These are phyloP conservation scores for Macrosteles quadrilineatus DNA, from an alignment of 1,140 invertebrate species.

Conservation along the genomic window DNA sequence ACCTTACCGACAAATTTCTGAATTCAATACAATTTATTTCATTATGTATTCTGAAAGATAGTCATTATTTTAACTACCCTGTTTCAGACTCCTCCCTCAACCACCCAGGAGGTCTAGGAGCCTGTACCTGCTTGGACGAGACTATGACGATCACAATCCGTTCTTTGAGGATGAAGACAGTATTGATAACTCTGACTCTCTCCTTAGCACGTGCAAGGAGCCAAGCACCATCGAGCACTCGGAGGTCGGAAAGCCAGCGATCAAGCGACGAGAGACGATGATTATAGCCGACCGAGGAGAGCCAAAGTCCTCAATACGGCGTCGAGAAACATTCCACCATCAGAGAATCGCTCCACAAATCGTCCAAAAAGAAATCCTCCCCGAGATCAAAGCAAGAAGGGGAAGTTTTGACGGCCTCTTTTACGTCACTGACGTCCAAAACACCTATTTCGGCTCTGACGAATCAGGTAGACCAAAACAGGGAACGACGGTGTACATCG, in stretches of 20 bases:
- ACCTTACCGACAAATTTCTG: no score
- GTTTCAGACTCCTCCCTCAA: slow-evolving; percentile 57
- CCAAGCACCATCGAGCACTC: slow-evolving; percentile 14
- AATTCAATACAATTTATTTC: no score
- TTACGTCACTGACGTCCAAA: slow-evolving; percentile 29
- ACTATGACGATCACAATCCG: slow-evolving; percentile 47
- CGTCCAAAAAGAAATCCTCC: slow-evolving; percentile 23
- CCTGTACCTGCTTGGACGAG: slow-evolving; percentile 51
- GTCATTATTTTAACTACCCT: no score
- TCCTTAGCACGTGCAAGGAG: slow-evolving; percentile 63
- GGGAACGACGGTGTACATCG: slow-evolving; percentile 39
- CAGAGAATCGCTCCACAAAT: background rate
- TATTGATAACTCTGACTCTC: slow-evolving; percentile 68
- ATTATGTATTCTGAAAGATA: no score
- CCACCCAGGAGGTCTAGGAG: slow-evolving; percentile 60
- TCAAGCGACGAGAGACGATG: slow-evolving; percentile 31
- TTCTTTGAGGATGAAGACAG: slow-evolving; percentile 66
- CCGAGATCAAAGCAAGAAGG: slow-evolving; percentile 37
- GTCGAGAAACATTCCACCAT: slow-evolving; percentile 38
- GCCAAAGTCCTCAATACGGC: background rate
- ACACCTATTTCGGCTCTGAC: background rate
- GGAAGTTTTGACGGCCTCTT: slow-evolving; percentile 43
- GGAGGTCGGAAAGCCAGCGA: background rate
- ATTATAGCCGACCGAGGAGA: background rate
- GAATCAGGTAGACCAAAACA: slow-evolving; percentile 19